Evolutionary conservation across 2,888 invertebrate genomes (phyloP), one percentile per base, ranked within the genome.

Genomic region (Itoplectis maculator): DNA sequence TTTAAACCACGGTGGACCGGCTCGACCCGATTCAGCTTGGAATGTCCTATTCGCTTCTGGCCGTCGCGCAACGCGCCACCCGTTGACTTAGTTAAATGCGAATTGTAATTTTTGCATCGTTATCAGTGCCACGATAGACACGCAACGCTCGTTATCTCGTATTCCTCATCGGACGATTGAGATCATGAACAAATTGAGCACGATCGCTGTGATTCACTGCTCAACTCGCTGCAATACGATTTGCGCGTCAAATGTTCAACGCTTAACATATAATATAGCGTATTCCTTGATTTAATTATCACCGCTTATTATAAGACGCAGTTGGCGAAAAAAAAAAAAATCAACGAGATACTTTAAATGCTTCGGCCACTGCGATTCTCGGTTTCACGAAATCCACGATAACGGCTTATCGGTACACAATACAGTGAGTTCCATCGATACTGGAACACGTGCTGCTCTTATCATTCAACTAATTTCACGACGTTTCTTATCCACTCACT

Each of bases 121-220:
- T 47, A 66, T 66, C 23, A 20, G 18, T 8, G 29, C 15, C 29
- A 5, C 8, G 7, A 15, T 13, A 29, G 23, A 56, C 54, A 13
- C 13, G 23, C 13, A 13, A 29, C 13, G 0, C 29, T 23, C 20
- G 42, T 49, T 66, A 66, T 66, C 47, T 47, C 47, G 29, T 29
- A 66, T 29, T 29, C 23, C 7, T 49, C 42, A 49, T 49, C 8
- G 47, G 47, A 6, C 6, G 45, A 66, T 66, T 29, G 47, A 49
- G 15, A 47, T 13, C 29, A 66, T 11, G 29, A 66, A 66, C 15
- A 9, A 35, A 47, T 29, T 29, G 5, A 49, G 23, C 23, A 15
- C 11, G 20, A 23, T 29, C 23, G 0, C 29, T 13, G 3, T 23
- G 6, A 23, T 45, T 29, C 13, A 20, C 51, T 20, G 42, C 8